phyloP scores from a whole-genome alignment of 1,140 invertebrate species.

The Bombus cullumanus region DNA sequence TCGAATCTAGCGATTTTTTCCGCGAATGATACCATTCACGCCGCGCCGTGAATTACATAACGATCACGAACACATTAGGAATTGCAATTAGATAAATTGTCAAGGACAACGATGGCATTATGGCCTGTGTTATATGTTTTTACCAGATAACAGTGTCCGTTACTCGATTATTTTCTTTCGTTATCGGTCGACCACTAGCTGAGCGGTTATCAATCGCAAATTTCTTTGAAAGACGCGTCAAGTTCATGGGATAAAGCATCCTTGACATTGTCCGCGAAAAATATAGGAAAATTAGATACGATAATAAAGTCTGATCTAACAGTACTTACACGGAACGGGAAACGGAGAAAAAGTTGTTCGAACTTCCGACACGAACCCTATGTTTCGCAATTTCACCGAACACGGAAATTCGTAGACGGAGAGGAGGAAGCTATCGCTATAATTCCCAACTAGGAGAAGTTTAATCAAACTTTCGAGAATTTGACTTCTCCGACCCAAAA shows the following conservation, averaged over 20 bases:
- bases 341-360: background rate
- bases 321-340: background rate
- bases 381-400: background rate
- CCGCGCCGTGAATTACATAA: background rate
- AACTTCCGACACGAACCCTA: background rate
- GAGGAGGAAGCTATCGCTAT: background rate
- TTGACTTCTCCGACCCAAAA: background rate
- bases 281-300: background rate
- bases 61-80: background rate
- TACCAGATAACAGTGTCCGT: background rate
- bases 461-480: conserved; percentile 25
- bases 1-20: background rate
- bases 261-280: background rate
- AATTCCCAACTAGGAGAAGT: background rate
- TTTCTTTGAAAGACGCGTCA: background rate
- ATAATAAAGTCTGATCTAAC: background rate
- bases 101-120: background rate
- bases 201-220: background rate
- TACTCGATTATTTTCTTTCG: background rate
- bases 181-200: conserved; percentile 5
- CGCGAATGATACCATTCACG: too few relatives aligned
- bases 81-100: background rate
- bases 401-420: background rate
- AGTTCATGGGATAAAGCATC: background rate
- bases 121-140: too few relatives aligned